These are phyloP conservation scores for Pampusana beccarii DNA, from an alignment of 2,113 vertebrate species.

Conservation along the genomic window DNA sequence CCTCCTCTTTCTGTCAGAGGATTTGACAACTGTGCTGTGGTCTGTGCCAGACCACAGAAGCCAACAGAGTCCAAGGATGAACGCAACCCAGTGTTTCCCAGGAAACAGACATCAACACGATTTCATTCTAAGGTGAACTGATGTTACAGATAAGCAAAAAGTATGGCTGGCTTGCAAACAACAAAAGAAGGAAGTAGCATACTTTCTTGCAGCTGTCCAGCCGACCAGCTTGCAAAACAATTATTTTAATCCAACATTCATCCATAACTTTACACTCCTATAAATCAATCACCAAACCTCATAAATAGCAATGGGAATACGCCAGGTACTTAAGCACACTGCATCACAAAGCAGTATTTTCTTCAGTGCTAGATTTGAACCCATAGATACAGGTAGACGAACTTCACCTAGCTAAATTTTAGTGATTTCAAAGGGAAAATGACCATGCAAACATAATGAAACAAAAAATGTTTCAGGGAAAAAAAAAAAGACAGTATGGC, in stretches of 20 bases:
- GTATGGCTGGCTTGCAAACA: not conserved
- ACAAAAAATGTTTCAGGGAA: not conserved
- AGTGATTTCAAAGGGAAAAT: not conserved
- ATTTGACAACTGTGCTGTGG: not conserved
- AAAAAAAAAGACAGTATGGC: too few species aligned
- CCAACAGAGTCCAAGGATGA: not conserved
- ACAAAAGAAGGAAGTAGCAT: not conserved
- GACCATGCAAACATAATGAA: not conserved
- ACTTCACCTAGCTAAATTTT: not conserved
- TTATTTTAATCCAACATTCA: not conserved
- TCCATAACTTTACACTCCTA: not conserved
- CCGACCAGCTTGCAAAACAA: constrained; percentile 17
- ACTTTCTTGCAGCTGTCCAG: constrained; percentile 16
- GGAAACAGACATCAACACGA: not conserved
- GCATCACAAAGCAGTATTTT: constrained; percentile 34
- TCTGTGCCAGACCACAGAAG: constrained; percentile 10
- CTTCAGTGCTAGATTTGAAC: constrained; percentile 32
- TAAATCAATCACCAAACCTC: not conserved
- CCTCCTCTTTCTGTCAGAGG: not conserved
- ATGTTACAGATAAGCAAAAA: not conserved
- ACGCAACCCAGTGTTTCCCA: not conserved
- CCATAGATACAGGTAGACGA: not conserved
- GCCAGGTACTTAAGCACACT: constrained; percentile 29
- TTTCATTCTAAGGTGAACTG: not conserved
- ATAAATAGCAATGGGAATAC: not conserved